Base-by-base conservation (phyloP, 2,797 vertebrate species). In the Pangasius larnaudii region DNA sequence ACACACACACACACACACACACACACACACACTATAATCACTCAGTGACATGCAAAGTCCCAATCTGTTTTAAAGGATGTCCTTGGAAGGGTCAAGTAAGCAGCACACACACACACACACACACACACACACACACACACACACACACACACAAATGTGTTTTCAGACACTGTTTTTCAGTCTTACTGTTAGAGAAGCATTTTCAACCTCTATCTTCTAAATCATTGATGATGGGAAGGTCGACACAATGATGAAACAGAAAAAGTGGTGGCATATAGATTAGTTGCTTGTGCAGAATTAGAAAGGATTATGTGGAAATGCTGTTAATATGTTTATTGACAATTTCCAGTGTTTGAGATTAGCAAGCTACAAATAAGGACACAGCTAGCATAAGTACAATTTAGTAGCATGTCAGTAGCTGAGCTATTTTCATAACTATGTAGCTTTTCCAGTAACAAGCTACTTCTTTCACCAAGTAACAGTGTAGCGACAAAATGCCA, bases 51-150 rank as follows among this genome's bases (percentile, higher is more conserved):
- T 8, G 0, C 4, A 72, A 78, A 82, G n/a, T 22, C 36, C 2
- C 85, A 80, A 39, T n/a, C 46, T 58, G 51, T 42, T 59, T 49
- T 61, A 87, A 69, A 71, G 80, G 59, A 69, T 83, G 85, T 71
- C 77, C 88, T 36, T 79, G 78, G 42, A 39, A 53, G 84, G 84
- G 86, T 91, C 90, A 86, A 49, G 69, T 49, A 49, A 84, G 30
- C 84, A 51, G 84, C 19, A 39, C 7, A 19, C 33, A 39, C 67
- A 39, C 58, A 39, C 56, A 33, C 2, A 30, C 33, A 72, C 58
- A 39, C 56, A 33, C 2, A 30, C 33, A 72, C 65, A 67, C 19
- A 39, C 7, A 19, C 33, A 39, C 67, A 39, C 19, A 39, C 7
- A 19, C 33, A 39, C 67, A 39, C 58, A 39, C 56, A 33, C 2